Conservation (phyloP, 2,888 invertebrate genomes). For the Anodontia alba region DNA sequence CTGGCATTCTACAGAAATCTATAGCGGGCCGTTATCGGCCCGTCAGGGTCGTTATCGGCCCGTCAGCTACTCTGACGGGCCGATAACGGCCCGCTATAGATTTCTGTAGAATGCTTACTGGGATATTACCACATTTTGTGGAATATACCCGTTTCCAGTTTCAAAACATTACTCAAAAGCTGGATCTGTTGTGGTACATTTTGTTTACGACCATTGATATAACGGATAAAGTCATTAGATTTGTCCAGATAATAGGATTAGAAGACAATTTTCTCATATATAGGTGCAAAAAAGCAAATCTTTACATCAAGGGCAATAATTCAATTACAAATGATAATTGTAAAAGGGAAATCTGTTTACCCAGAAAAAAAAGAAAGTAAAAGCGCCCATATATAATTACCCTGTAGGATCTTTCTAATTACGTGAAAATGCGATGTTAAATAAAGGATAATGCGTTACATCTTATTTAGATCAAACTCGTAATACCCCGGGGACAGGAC, state of each 20-base stretch:
- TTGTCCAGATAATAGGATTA: neutral
- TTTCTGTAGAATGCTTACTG: too few species aligned
- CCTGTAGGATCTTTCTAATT: neutral
- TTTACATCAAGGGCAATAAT: slow-evolving; percentile 40
- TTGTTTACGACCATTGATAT: neutral
- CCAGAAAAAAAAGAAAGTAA: neutral
- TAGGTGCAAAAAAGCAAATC: slow-evolving; percentile 8
- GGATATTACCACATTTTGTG: too few species aligned
- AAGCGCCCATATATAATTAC: neutral
- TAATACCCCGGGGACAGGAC: neutral
- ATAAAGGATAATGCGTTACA: slow-evolving; percentile 15
- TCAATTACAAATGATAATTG: slow-evolving; percentile 29
- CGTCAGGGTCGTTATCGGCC: too few species aligned
- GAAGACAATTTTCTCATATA: neutral
- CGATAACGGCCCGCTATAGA: too few species aligned
- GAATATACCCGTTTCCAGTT: neutral
- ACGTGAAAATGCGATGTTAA: neutral
- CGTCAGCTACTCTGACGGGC: too few species aligned
- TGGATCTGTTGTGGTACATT: neutral
- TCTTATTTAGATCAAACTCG: slow-evolving; percentile 1
- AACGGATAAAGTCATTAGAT: neutral
- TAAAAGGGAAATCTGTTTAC: neutral
- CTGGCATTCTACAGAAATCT: too few species aligned
- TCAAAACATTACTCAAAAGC: neutral
- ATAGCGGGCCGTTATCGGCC: too few species aligned